These are phyloP conservation scores for Himalopsyche tibetana DNA, from an alignment of 2,888 invertebrate genomes.

Conservation along the genomic window DNA sequence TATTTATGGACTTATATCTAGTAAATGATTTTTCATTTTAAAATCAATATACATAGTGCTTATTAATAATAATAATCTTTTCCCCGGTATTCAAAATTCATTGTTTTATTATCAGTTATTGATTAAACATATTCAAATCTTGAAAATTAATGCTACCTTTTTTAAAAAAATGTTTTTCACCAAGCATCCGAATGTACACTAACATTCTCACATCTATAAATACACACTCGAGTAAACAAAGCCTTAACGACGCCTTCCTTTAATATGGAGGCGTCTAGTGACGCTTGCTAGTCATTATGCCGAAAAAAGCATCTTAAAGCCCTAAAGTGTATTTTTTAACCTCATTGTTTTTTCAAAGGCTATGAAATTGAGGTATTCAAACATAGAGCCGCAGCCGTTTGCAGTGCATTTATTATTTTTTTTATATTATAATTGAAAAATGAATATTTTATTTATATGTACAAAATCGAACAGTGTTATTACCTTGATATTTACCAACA, in stretches of 20 bases:
- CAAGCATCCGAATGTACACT: neutral
- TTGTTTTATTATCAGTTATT: too few relatives aligned
- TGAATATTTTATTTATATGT: too few relatives aligned
- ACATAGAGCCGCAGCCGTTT: neutral
- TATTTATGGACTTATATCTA: too few relatives aligned
- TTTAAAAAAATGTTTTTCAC: neutral
- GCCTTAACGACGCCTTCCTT: slow-evolving; percentile 35
- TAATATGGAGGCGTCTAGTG: slow-evolving; percentile 43
- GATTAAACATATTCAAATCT: too few relatives aligned
- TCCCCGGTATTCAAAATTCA: too few relatives aligned
- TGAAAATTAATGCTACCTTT: too few relatives aligned
- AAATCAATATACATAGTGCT: too few relatives aligned
- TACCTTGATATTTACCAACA: too few relatives aligned
- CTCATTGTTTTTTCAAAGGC: slow-evolving; percentile 53
- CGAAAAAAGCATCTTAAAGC: slow-evolving; percentile 38
- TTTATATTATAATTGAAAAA: neutral
- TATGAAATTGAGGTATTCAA: neutral
- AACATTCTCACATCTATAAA: slow-evolving; percentile 27
- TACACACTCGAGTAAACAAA: slow-evolving; percentile 38
- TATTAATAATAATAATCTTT: too few relatives aligned
- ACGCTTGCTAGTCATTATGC: slow-evolving; percentile 50
- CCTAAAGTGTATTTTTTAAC: slow-evolving; percentile 48
- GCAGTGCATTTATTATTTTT: neutral
- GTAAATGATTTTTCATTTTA: too few relatives aligned
- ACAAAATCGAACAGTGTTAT: too few relatives aligned